Conservation (phyloP, 2,888 invertebrate genomes). For the Blomia tropicalis region DNA sequence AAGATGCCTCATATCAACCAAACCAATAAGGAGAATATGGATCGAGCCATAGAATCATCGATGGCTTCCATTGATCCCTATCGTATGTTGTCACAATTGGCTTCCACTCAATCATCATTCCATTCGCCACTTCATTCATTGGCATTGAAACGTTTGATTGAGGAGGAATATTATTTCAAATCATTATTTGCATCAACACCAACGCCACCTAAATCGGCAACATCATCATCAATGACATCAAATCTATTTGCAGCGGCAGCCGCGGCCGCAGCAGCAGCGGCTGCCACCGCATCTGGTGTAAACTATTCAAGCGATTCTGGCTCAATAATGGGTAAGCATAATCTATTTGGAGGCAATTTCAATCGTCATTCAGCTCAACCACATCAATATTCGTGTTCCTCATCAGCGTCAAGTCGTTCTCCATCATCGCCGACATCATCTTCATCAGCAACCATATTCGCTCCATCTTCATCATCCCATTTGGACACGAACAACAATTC, state of each 20-base stretch:
- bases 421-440: not conserved
- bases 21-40: not conserved
- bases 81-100: not conserved
- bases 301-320: not conserved
- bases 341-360: not conserved
- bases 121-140: not conserved
- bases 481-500: conserved; percentile 4
- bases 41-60: no score
- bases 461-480: not conserved
- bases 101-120: not conserved
- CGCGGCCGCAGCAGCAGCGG: no score
- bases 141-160: conserved; percentile 1
- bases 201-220: no score
- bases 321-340: not conserved
- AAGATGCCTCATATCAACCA: not conserved
- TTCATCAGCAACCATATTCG: not conserved
- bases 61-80: no score
- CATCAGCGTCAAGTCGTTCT: not conserved
- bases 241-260: not conserved
- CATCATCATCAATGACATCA: no score
- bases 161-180: conserved; percentile 11
- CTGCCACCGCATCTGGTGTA: no score
- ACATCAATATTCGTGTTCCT: not conserved
- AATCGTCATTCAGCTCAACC: no score
- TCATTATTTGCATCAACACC: not conserved